phyloP scores from a whole-genome alignment of 2,888 invertebrate genomes.

The Brenthis hecate region DNA sequence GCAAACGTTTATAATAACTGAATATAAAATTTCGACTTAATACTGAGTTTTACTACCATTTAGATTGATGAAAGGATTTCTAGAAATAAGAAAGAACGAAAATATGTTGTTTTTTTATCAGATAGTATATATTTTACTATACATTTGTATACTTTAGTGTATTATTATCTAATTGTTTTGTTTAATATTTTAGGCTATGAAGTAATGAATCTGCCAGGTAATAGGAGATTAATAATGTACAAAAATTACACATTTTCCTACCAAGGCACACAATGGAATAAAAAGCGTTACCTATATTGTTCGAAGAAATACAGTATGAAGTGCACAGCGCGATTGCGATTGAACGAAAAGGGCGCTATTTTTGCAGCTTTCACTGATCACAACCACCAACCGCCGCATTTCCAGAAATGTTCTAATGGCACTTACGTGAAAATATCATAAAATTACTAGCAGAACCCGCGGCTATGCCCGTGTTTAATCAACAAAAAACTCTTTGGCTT shows the following conservation, averaged over 20 bases:
- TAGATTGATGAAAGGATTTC: too few species aligned
- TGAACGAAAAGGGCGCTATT: slow-evolving; percentile 31
- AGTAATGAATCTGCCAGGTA: slow-evolving; percentile 32
- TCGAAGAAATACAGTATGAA: slow-evolving; percentile 35
- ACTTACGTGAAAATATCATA: slow-evolving; percentile 27
- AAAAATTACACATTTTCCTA: slow-evolving; percentile 41
- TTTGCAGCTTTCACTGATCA: slow-evolving; percentile 22
- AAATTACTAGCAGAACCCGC: neutral
- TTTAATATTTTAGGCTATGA: slow-evolving; percentile 24
- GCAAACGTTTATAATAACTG: too few species aligned
- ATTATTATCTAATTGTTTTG: too few species aligned
- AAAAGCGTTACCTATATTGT: slow-evolving; percentile 37
- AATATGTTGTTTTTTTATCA: too few species aligned
- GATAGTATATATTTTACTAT: too few species aligned
- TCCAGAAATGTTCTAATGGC: slow-evolving; percentile 29
- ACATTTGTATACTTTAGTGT: too few species aligned
- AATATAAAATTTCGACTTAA: too few species aligned
- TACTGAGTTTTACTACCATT: too few species aligned
- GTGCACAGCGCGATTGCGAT: slow-evolving; percentile 40
- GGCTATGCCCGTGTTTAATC: too few species aligned
- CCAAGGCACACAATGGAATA: slow-evolving; percentile 34
- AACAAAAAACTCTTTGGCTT: too few species aligned
- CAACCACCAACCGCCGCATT: slow-evolving; percentile 29
- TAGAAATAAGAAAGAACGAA: too few species aligned
- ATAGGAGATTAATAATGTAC: slow-evolving; percentile 38